phyloP scores from a whole-genome alignment of 2,888 invertebrate species.

The Oligia fasciuncula region DNA sequence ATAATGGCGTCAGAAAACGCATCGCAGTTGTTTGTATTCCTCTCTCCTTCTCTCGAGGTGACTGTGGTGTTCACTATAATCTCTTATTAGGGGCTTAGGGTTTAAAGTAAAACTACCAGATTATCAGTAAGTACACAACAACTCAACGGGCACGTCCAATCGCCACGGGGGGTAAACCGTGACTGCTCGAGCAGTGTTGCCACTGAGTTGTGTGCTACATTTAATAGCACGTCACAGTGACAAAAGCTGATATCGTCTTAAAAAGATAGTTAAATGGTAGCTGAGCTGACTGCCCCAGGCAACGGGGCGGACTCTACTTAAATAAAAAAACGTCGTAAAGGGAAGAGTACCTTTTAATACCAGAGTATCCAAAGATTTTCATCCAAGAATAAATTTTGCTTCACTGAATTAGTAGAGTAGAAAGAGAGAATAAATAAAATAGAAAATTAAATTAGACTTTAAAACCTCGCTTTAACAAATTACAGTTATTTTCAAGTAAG shows the following conservation, averaged over 20 bases:
- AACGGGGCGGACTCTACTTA: neutral
- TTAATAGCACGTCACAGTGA: too few species aligned
- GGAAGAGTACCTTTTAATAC: neutral
- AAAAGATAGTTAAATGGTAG: neutral
- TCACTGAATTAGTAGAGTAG: constrained; percentile 12
- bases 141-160: too few species aligned
- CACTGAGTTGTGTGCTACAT: too few species aligned
- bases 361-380: neutral
- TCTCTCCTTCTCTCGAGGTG: too few species aligned
- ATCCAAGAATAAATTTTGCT: neutral
- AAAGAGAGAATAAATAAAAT: constrained; percentile 16
- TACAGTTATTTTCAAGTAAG: constrained; percentile 12
- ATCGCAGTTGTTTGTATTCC: too few species aligned
- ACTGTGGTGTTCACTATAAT: too few species aligned
- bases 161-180: too few species aligned
- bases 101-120: too few species aligned
- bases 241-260: neutral
- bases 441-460: constrained; percentile 30
- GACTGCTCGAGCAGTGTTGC: too few species aligned
- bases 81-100: too few species aligned
- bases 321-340: neutral
- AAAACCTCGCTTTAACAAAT: constrained; percentile 20
- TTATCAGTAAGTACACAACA: too few species aligned
- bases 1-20: neutral
- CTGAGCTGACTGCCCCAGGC: neutral